Evolutionary conservation across 2,888 invertebrate genomes (phyloP).

Genomic region (Unio pictorum): DNA sequence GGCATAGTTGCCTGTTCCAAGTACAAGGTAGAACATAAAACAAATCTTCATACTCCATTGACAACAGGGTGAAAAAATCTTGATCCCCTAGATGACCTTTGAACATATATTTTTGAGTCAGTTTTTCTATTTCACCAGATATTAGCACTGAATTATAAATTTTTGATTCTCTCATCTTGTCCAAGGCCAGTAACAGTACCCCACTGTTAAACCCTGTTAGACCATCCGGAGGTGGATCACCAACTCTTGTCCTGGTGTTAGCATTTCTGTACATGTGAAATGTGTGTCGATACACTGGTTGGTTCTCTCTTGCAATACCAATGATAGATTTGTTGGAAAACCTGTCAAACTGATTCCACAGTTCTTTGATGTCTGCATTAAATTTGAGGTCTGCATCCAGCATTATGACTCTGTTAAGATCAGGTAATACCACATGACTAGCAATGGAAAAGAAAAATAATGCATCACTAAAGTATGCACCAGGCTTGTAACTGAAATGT

Average conservation of each 20-base stretch:
- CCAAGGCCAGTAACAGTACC: conserved; percentile 81
- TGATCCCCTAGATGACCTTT: conserved; percentile 84
- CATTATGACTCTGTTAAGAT: conserved; percentile 79
- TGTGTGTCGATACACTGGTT: conserved; percentile 85
- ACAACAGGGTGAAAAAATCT: conserved; percentile 84
- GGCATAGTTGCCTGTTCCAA: conserved; percentile 87
- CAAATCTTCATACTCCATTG: conserved; percentile 80
- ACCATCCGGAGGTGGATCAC: conserved; percentile 74
- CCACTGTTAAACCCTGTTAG: conserved; percentile 87
- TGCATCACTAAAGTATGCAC: conserved; percentile 84
- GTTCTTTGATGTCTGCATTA: conserved; percentile 78
- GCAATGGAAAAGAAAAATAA: conserved; percentile 85
- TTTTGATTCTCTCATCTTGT: conserved; percentile 78
- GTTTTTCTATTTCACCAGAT: conserved; percentile 46
- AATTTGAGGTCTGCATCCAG: conserved; percentile 86
- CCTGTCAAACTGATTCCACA: conserved; percentile 80
- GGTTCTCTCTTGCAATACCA: conserved; percentile 80
- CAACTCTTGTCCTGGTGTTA: conserved; percentile 78
- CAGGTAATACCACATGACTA: conserved; percentile 80
- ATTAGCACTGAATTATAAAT: conserved; percentile 76
- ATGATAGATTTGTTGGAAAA: conserved; percentile 78
- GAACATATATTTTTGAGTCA: conserved; percentile 71
- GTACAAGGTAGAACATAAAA: conserved; percentile 83
- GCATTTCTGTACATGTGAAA: conserved; percentile 79
- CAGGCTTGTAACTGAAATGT: conserved; percentile 80